Evolutionary conservation across 2,797 vertebrate genomes (phyloP), one percentile per base, ranked within the genome.

Genomic region (Anguilla obscura): DNA sequence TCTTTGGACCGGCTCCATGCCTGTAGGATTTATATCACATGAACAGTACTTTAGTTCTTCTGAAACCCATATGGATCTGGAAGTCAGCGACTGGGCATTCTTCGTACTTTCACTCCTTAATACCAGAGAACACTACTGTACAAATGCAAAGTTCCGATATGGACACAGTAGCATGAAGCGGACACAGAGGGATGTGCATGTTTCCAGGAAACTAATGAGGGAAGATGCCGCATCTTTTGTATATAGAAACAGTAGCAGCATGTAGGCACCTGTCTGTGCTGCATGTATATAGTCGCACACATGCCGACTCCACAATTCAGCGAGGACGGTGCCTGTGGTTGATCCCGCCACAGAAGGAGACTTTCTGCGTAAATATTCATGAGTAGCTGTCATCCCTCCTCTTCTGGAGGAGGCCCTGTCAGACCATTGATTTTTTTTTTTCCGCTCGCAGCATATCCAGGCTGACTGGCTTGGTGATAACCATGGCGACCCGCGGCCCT

Each of bases 331-430:
- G 50, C 27, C 79, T 56, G 60, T 87, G 9, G 79, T 84, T 40
- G 58, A 86, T 86, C 89, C 87, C 88, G 89, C 86, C 1, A 6
- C 79, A 88, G 88, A 91, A 88, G 60, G 82, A 86, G 86, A 88
- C 90, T 1, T 87, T 85, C 88, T 5, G 85, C 91, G 89, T 94
- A 93, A 93, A 94, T 94, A 93, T 94, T 94, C 91, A 94, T 92
- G 91, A 40, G 21, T 89, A 88, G 84, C 92, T 94, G 93, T 92
- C 93, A 93, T 90, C 9, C 87, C 69, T 2, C 45, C 87, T 66
- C 88, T 91, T 58, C 58, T 21, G 88, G 60, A 87, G 89, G 89
- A 91, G 89, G 89, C 93, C 91, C 90, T 92, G 93, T 92, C 93
- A 93, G 90, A 90, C 87, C 91, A 93, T 89, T 94, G 92, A 94